Percentiles rank a stretch among this genome's conserved stretches.
These are phyloP conservation scores for Erpobdella octoculata DNA, from an alignment of 2,888 invertebrate genomes.

Conservation along the genomic window DNA sequence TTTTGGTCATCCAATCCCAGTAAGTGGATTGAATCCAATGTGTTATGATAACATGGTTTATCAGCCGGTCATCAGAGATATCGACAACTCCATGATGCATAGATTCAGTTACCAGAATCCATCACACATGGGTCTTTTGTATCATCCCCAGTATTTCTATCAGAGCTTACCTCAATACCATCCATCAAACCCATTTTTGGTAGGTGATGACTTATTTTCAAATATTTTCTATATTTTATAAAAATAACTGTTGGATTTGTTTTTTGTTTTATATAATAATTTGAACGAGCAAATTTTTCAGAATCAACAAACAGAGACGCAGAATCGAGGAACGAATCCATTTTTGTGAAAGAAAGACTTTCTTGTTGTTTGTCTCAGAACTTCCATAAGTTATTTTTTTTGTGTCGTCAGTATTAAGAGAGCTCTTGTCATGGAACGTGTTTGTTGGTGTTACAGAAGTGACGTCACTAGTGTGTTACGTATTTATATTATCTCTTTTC, in stretches of 20 bases:
- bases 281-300: too few species aligned
- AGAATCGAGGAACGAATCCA: not conserved
- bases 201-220: not conserved
- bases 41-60: not conserved
- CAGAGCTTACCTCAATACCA: not conserved
- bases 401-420: too few species aligned
- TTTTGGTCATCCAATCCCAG: too few species aligned
- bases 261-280: too few species aligned
- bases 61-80: not conserved
- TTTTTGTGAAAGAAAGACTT: slow-evolving; percentile 1
- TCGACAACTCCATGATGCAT: not conserved
- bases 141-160: not conserved
- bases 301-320: not conserved
- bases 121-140: not conserved
- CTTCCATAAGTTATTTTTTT: too few species aligned
- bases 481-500: too few species aligned
- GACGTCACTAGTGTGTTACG: too few species aligned
- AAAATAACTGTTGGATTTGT: not conserved
- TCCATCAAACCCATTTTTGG: slow-evolving; percentile 11
- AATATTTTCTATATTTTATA: not conserved
- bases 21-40: not conserved
- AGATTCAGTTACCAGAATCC: slow-evolving; percentile 3
- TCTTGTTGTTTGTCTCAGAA: too few species aligned
- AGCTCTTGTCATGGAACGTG: too few species aligned
- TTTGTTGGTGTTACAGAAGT: too few species aligned